Evolutionary conservation across 64 coral and sea anemone genomes (phyloP).

Genomic region (Anthopleura sola): DNA sequence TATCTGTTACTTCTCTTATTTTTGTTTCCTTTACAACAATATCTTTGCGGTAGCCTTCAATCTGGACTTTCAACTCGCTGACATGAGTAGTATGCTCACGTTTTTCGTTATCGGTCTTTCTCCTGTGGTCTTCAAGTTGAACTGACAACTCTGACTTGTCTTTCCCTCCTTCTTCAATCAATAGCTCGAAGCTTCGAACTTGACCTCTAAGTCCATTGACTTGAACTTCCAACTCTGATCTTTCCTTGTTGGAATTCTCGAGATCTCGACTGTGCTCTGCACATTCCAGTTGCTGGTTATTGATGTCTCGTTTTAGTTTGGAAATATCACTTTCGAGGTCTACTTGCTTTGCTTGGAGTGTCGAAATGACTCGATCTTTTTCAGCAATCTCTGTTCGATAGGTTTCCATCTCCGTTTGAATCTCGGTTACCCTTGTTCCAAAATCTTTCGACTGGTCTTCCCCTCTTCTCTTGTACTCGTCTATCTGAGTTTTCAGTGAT

Average conservation of each 20-base stretch:
- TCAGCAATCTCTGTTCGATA: conserved; percentile 69
- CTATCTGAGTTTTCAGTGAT: conserved; percentile 57
- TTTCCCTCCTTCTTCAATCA: conserved; percentile 62
- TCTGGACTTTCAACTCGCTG: conserved; percentile 58
- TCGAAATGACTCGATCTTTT: conserved; percentile 70
- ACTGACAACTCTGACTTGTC: conserved; percentile 68
- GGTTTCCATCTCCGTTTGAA: conserved; percentile 75
- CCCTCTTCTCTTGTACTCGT: conserved; percentile 73
- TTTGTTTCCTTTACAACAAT: conserved; percentile 66
- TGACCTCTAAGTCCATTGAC: conserved; percentile 72
- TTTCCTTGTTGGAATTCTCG: conserved; percentile 56
- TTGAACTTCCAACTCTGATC: conserved; percentile 70
- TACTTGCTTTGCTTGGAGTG: conserved; percentile 31
- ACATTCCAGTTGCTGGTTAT: conserved; percentile 54
- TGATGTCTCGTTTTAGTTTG: conserved; percentile 59
- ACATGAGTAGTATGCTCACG: conserved; percentile 66
- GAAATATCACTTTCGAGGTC: conserved; percentile 73
- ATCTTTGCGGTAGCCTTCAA: conserved; percentile 58
- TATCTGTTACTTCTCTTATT: conserved; percentile 63
- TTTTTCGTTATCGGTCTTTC: conserved; percentile 57
- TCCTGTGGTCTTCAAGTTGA: conserved; percentile 65
- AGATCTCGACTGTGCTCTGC: conserved; percentile 45
- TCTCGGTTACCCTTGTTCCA: conserved; percentile 48
- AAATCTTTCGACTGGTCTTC: conserved; percentile 83
- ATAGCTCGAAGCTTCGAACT: conserved; percentile 70